Base-by-base conservation (phyloP, 2,797 vertebrate genomes). In the Platyrinchus mystaceus region DNA sequence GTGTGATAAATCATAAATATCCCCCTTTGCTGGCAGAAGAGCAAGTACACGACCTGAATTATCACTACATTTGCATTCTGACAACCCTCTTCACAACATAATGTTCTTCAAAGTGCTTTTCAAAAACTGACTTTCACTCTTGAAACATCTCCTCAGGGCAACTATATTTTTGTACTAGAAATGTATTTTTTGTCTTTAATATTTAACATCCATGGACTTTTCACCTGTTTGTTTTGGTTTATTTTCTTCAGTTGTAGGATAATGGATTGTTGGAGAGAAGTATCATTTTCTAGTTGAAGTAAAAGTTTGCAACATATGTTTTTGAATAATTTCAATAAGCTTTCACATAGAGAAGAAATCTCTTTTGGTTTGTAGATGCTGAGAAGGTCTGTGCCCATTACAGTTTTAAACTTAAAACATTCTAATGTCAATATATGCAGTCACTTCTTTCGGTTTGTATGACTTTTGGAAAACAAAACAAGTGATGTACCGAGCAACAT, bases 51-150 rank as follows among this genome's bases (percentile, higher is more conserved):
- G 44, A 6, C 8, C 4, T 70, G 34, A 20, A 47, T 94, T 83
- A 87, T 93, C 64, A 58, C 44, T 58, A 4, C 43, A 58, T 94
- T 90, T 88, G 44, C 86, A 87, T 96, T 95, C 68, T 85, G 63
- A 59, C n/a, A 60, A n/a, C 37, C 21, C 43, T 68, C 53, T 83
- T 91, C 63, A 69, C 71, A 83, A 68, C 1, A 8, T 78, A 79
- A 73, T 69, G 28, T 63, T 82, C 34, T 90, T 92, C 75, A 73
- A 86, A 94, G 49, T 56, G 59, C 32, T 88, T 85, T 82, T 73
- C 50, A 64, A 58, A 88, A 78, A 63, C 7, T 52, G 55, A 59
- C 67, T 70, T 83, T 95, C 67, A 55, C 9, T 87, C 30, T 56
- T 46, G 60, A 70, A 94, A 71, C 21, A 53, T 79, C 34, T 92